Percentiles rank a stretch among this genome's conserved stretches.
Conservation (phyloP, 92 coral and sea anemone genomes). For the Hydrozoanthus gracilis region DNA sequence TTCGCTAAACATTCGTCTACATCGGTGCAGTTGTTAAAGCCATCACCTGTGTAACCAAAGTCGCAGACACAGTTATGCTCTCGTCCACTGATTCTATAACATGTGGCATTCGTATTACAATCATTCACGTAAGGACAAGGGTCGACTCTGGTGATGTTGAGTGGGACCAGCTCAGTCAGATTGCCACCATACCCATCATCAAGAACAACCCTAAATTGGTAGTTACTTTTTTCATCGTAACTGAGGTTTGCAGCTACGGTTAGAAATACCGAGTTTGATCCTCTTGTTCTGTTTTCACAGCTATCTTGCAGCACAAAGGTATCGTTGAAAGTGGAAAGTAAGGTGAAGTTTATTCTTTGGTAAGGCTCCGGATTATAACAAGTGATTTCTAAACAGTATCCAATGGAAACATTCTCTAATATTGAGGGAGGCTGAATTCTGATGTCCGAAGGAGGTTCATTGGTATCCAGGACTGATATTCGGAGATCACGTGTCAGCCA, state of each 20-base stretch:
- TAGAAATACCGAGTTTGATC: slow-evolving; percentile 60
- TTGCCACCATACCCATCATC: slow-evolving; percentile 38
- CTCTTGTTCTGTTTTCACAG: slow-evolving; percentile 76
- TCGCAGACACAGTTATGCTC: slow-evolving; percentile 75
- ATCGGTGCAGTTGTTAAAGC: slow-evolving; percentile 75
- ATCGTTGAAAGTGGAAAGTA: slow-evolving; percentile 58
- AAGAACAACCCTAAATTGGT: slow-evolving; percentile 14
- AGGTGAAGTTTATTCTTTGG: slow-evolving; percentile 67
- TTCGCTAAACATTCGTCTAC: slow-evolving; percentile 80
- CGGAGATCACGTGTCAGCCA: slow-evolving; percentile 60
- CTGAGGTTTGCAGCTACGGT: slow-evolving; percentile 6
- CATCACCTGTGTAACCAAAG: slow-evolving; percentile 80
- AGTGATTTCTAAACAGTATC: slow-evolving; percentile 73
- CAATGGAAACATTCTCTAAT: slow-evolving; percentile 68
- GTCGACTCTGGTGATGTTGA: slow-evolving; percentile 76
- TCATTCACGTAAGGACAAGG: slow-evolving; percentile 74
- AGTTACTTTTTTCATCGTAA: slow-evolving; percentile 7
- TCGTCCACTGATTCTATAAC: slow-evolving; percentile 78
- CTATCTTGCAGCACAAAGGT: slow-evolving; percentile 61
- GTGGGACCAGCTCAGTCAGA: slow-evolving; percentile 65
- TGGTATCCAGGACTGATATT: slow-evolving; percentile 70
- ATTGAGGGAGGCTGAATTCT: slow-evolving; percentile 62
- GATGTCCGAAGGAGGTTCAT: slow-evolving; percentile 79
- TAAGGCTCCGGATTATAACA: slow-evolving; percentile 78
- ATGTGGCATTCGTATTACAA: slow-evolving; percentile 82